Percentiles rank a stretch among this genome's conserved stretches.
These are phyloP conservation scores for Monoplex corrugatus DNA, from an alignment of 2,888 invertebrate species.

Conservation along the genomic window DNA sequence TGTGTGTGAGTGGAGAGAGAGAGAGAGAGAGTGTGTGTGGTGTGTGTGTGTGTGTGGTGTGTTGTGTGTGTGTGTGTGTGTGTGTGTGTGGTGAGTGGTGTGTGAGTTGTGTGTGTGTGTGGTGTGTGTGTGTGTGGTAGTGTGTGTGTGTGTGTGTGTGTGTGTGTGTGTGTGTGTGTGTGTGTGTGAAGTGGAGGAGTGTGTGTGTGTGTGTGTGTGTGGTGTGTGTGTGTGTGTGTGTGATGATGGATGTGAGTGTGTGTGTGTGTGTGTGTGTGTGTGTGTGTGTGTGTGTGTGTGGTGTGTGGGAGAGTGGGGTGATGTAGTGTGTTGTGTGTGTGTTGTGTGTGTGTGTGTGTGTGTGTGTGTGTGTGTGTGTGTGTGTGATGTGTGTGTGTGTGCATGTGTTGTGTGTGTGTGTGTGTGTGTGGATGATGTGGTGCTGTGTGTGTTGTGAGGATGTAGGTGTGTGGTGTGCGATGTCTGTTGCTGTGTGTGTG, in stretches of 20 bases:
- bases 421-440: background rate
- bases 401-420: slow-evolving; percentile 11
- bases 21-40: too few relatives aligned
- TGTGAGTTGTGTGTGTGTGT: slow-evolving; percentile 3
- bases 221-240: background rate
- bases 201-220: background rate
- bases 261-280: background rate
- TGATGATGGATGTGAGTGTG: background rate
- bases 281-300: too few relatives aligned
- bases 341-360: background rate
- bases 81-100: slow-evolving; percentile 16
- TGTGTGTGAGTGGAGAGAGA: background rate
- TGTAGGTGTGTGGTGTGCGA: background rate
- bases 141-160: background rate
- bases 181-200: background rate
- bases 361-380: background rate
- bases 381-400: slow-evolving; percentile 19
- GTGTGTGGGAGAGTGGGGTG: too few relatives aligned
- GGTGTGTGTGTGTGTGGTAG: background rate
- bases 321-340: too few relatives aligned
- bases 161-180: slow-evolving; percentile 24
- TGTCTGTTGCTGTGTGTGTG: background rate
- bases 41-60: background rate
- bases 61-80: background rate
- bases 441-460: background rate